These are phyloP conservation scores for Papilio elwesi DNA, from an alignment of 2,888 invertebrate species.

Conservation along the genomic window DNA sequence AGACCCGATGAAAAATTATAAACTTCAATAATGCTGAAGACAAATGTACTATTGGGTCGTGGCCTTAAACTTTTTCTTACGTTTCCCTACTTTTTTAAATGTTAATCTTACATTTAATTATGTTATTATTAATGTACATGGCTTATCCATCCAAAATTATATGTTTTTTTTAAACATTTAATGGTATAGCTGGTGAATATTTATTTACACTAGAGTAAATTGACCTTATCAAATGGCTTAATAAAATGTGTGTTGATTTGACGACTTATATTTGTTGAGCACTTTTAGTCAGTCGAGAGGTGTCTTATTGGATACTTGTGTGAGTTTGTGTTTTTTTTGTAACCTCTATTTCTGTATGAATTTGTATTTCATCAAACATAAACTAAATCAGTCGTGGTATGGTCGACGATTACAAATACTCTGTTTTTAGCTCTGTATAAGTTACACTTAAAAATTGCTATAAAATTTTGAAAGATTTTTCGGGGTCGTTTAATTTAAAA, in stretches of 20 bases:
- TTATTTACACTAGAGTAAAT: slow-evolving; percentile 12
- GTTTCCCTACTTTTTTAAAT: not conserved
- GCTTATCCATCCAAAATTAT: not conserved
- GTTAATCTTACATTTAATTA: slow-evolving; percentile 10
- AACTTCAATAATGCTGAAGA: too few relatives aligned
- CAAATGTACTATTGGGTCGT: not conserved
- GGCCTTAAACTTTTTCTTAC: slow-evolving; percentile 9
- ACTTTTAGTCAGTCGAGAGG: slow-evolving; percentile 22
- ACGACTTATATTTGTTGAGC: slow-evolving; percentile 29
- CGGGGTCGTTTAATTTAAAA: too few relatives aligned
- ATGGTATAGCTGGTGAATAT: not conserved
- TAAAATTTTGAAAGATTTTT: too few relatives aligned
- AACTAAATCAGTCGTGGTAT: not conserved
- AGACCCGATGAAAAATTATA: too few relatives aligned
- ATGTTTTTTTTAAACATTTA: not conserved
- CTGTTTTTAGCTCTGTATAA: not conserved
- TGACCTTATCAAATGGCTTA: slow-evolving; percentile 26
- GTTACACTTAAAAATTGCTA: too few relatives aligned
- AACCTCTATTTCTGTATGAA: not conserved
- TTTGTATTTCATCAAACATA: not conserved
- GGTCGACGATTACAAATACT: not conserved
- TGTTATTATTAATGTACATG: slow-evolving; percentile 1
- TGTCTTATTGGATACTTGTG: slow-evolving; percentile 17
- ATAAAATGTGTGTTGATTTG: slow-evolving; percentile 24
- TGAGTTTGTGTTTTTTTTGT: slow-evolving; percentile 12